These are phyloP conservation scores for Rutilus rutilus DNA, from an alignment of 2,113 vertebrate species.

Conservation along the genomic window DNA sequence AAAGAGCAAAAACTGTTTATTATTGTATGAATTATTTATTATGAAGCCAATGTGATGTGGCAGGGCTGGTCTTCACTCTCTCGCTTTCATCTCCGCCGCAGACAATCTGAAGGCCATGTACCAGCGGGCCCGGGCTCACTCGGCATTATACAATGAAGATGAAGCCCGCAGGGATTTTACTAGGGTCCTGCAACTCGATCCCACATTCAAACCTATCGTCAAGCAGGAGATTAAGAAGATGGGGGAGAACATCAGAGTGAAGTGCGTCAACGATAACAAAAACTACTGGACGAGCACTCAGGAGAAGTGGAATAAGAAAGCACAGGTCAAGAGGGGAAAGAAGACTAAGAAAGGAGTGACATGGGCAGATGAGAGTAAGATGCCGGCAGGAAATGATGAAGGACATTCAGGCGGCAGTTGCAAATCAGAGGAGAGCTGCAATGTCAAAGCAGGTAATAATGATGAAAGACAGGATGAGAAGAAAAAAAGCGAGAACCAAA, in stretches of 20 bases:
- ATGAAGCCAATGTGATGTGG: slow-evolving; percentile 56
- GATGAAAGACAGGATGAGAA: slow-evolving; percentile 44
- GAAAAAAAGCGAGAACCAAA: slow-evolving; percentile 46
- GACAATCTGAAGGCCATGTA: slow-evolving; percentile 84
- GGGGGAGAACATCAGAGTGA: slow-evolving; percentile 73
- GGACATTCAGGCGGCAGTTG: slow-evolving; percentile 1
- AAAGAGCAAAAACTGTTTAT: slow-evolving; percentile 63
- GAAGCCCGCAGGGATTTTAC: slow-evolving; percentile 75
- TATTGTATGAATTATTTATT: slow-evolving; percentile 71
- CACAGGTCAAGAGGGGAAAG: slow-evolving; percentile 27
- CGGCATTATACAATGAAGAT: slow-evolving; percentile 76
- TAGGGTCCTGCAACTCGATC: slow-evolving; percentile 74
- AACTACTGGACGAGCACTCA: slow-evolving; percentile 73
- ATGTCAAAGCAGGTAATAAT: slow-evolving; percentile 46
- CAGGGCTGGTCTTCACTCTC: slow-evolving; percentile 51
- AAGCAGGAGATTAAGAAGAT: slow-evolving; percentile 79
- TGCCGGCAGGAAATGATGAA: not conserved
- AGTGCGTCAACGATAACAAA: slow-evolving; percentile 73
- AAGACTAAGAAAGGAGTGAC: slow-evolving; percentile 49
- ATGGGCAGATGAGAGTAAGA: slow-evolving; percentile 43
- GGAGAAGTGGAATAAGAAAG: slow-evolving; percentile 70
- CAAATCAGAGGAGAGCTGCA: slow-evolving; percentile 37
- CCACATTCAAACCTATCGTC: slow-evolving; percentile 71
- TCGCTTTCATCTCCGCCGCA: slow-evolving; percentile 54
- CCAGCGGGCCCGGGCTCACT: slow-evolving; percentile 80